phyloP scores from a whole-genome alignment of 2,888 invertebrate species.

The Coleophora deauratella region DNA sequence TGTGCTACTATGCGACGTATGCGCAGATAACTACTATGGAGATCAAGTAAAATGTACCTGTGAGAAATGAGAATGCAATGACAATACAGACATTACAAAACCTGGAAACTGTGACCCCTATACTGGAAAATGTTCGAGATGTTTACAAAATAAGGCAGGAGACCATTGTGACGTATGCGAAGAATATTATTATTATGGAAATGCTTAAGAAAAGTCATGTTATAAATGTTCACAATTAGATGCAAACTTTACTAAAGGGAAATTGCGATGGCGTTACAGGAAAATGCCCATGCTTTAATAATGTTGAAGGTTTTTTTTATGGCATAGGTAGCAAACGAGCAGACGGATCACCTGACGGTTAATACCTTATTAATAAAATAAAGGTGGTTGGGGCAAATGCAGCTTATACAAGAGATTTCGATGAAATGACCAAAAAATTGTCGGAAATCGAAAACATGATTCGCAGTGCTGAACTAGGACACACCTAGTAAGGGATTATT shows the following conservation, averaged over 20 bases:
- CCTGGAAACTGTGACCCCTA: conserved; percentile 94
- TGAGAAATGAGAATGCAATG: conserved; percentile 91
- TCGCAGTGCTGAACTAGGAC: conserved; percentile 85
- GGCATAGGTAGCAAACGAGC: no score
- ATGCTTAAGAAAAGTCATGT: conserved; percentile 84
- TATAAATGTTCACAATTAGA: conserved; percentile 90
- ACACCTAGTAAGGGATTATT: conserved; percentile 76
- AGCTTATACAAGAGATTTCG: conserved; percentile 96
- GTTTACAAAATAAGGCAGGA: conserved; percentile 94
- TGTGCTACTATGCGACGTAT: conserved; percentile 91
- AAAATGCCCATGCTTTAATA: conserved; percentile 95
- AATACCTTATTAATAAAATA: conserved; percentile 91
- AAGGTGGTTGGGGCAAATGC: conserved; percentile 97
- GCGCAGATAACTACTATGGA: conserved; percentile 96
- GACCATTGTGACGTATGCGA: conserved; percentile 93
- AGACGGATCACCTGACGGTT: no score
- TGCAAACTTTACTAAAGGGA: conserved; percentile 82
- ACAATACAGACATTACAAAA: conserved; percentile 89
- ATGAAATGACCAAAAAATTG: conserved; percentile 90
- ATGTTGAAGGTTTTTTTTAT: conserved; percentile 95
- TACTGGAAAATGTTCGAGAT: conserved; percentile 93
- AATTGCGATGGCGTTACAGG: conserved; percentile 89
- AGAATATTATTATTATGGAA: conserved; percentile 91
- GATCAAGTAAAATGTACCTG: conserved; percentile 93
- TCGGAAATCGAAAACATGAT: conserved; percentile 85